Evolutionary conservation across 1,140 invertebrate genomes (phyloP).

Genomic region (Calliopsis andreniformis): DNA sequence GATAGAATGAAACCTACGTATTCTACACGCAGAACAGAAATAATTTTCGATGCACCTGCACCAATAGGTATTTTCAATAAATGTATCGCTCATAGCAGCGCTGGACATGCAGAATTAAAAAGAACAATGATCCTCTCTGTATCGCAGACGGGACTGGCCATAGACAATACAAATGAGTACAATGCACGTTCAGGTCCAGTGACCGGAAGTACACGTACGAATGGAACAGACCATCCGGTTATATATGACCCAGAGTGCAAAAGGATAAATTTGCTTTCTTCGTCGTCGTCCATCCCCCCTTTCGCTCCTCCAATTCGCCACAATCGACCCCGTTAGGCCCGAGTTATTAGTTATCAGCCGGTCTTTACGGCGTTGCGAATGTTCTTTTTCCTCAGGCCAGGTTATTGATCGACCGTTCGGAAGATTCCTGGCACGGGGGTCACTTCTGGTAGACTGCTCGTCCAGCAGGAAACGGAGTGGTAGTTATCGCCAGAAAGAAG

Average conservation of each 20-base stretch:
- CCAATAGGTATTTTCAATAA: slow-evolving; percentile 7
- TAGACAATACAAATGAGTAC: slow-evolving; percentile 5
- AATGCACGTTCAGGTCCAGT: slow-evolving; percentile 13
- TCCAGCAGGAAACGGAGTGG: slow-evolving; percentile 64
- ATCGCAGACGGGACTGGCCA: background rate
- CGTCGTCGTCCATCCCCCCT: slow-evolving; percentile 8
- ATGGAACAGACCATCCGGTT: background rate
- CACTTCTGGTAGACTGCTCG: slow-evolving; percentile 64
- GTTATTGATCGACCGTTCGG: slow-evolving; percentile 69
- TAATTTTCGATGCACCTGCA: background rate
- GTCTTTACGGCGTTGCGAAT: slow-evolving; percentile 21
- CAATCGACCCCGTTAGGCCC: slow-evolving; percentile 18
- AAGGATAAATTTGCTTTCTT: slow-evolving; percentile 57
- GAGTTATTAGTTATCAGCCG: slow-evolving; percentile 35
- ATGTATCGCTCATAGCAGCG: background rate
- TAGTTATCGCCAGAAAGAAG: slow-evolving; percentile 61
- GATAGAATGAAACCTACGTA: no score
- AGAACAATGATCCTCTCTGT: background rate
- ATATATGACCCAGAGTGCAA: background rate
- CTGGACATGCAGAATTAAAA: background rate
- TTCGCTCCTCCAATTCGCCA: background rate
- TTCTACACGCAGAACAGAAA: no score
- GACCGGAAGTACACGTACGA: slow-evolving; percentile 5
- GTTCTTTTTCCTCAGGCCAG: slow-evolving; percentile 40
- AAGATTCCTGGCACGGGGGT: slow-evolving; percentile 69